phyloP scores from a whole-genome alignment of 1,140 invertebrate genomes.

The Samia ricini region DNA sequence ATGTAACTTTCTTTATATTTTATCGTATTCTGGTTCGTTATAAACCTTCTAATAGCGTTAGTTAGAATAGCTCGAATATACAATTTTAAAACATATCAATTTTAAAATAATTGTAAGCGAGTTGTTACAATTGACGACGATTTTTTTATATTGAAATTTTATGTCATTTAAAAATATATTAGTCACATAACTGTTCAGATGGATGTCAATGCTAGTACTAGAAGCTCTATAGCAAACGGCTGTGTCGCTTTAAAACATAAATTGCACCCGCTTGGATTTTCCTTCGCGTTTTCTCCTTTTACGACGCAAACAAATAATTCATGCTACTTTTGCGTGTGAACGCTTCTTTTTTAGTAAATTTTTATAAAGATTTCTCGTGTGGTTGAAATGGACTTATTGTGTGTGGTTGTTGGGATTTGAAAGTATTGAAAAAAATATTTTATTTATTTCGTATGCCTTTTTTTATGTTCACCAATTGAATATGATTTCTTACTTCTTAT shows the following conservation, averaged over 20 bases:
- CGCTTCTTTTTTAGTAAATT: conserved; percentile 23
- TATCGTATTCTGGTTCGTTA: no score
- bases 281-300: conserved; percentile 40
- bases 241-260: conserved; percentile 53
- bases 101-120: no score
- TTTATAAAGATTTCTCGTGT: conserved; percentile 9
- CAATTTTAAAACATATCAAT: no score
- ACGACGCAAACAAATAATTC: conserved; percentile 40
- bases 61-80: no score
- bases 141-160: no score
- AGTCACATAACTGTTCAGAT: background rate
- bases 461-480: no score
- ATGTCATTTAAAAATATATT: no score
- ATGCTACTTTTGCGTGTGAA: conserved; percentile 19
- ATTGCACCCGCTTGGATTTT: conserved; percentile 58
- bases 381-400: background rate
- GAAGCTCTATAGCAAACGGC: conserved; percentile 41
- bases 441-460: no score
- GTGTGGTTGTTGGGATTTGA: background rate
- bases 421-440: background rate
- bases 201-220: conserved; percentile 31
- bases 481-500: no score
- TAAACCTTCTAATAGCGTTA: no score
- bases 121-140: no score
- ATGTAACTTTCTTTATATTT: no score